These are phyloP conservation scores for Drosophila lini DNA, from an alignment of 1,140 invertebrate species.

Conservation along the genomic window DNA sequence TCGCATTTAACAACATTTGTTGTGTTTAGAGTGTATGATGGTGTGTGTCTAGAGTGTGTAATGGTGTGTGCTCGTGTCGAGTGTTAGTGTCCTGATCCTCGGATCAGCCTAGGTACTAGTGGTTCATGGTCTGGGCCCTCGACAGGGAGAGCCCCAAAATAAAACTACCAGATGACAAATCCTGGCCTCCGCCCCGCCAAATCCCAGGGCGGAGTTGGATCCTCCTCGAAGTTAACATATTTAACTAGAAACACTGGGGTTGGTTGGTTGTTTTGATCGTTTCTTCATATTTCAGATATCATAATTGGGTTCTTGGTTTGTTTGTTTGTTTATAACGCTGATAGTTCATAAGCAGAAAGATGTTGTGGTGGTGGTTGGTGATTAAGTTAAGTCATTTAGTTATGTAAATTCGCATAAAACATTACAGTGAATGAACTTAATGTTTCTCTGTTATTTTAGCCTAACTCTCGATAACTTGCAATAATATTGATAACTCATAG, in stretches of 20 bases:
- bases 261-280: conserved; percentile 36
- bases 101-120: conserved; percentile 57
- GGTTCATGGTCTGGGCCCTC: conserved; percentile 16
- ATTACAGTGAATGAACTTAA: conserved; percentile 76
- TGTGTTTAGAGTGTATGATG: conserved; percentile 35
- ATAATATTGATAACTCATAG: conserved; percentile 54
- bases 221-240: conserved; percentile 27
- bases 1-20: conserved; percentile 67
- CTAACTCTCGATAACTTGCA: conserved; percentile 79
- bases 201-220: conserved; percentile 2
- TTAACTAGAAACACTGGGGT: conserved; percentile 69
- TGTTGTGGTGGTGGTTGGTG: conserved; percentile 32
- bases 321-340: conserved; percentile 47
- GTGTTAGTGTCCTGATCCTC: conserved; percentile 25
- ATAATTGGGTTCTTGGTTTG: conserved; percentile 35
- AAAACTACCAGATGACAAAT: conserved; percentile 21
- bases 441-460: conserved; percentile 67
- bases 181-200: conserved; percentile 15
- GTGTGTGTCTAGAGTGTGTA: conserved; percentile 11
- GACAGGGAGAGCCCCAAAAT: conserved; percentile 15
- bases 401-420: conserved; percentile 73
- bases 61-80: conserved; percentile 30
- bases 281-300: conserved; percentile 50
- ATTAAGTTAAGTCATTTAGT: conserved; percentile 45
- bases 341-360: conserved; percentile 68